phyloP scores from a whole-genome alignment of 2,888 invertebrate genomes.

The Oscheius sp. region DNA sequence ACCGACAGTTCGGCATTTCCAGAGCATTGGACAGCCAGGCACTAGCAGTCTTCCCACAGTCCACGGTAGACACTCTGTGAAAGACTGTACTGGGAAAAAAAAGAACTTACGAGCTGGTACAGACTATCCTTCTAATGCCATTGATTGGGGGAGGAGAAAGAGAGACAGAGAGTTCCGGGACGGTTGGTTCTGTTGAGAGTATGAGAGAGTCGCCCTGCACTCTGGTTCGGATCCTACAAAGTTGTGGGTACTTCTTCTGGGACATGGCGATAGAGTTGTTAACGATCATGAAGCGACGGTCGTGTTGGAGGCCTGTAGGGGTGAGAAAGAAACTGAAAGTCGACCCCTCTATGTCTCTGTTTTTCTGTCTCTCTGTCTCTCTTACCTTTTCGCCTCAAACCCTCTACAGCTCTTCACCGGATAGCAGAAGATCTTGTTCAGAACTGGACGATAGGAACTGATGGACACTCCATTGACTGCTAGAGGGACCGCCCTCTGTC shows the following conservation, averaged over 20 bases:
- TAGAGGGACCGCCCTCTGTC: background rate
- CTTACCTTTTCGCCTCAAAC: conserved; percentile 40
- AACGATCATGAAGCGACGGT: conserved; percentile 93
- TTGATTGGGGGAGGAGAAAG: background rate
- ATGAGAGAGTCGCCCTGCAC: conserved; percentile 16
- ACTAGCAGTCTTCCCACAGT: conserved; percentile 86
- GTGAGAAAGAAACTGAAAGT: conserved; percentile 82
- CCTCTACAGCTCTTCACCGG: conserved; percentile 63
- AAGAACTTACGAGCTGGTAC: conserved; percentile 14
- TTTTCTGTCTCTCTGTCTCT: background rate
- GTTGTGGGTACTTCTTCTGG: conserved; percentile 85
- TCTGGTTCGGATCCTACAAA: conserved; percentile 78
- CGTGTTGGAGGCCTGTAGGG: conserved; percentile 85
- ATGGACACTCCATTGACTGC: conserved; percentile 6
- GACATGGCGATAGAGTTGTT: conserved; percentile 85
- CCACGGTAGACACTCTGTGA: conserved; percentile 81
- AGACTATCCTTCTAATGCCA: conserved; percentile 28
- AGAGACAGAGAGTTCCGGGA: background rate
- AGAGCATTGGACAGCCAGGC: conserved; percentile 81
- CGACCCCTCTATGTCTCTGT: background rate
- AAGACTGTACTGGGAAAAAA: background rate
- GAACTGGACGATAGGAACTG: conserved; percentile 20
- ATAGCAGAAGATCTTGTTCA: conserved; percentile 51
- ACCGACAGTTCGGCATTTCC: conserved; percentile 45
- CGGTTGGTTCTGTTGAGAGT: background rate